Base-by-base conservation (phyloP, 2,888 invertebrate species). In the Apodemia zela region DNA sequence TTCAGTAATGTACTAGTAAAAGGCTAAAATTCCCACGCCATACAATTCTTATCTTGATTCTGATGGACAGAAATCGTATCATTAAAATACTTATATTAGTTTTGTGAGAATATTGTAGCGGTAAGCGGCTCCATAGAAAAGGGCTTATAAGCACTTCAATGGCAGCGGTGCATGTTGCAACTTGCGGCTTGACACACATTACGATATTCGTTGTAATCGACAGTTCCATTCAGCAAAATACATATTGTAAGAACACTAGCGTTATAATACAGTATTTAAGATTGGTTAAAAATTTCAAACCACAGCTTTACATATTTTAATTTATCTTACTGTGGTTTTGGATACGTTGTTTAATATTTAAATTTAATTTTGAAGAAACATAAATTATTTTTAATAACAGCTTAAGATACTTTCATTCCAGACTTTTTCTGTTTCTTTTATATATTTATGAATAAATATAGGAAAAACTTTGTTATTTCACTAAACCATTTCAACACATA, bases 121-220 rank as follows among this genome's bases (percentile, higher is more conserved):
- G 61, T 64, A 59, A n/a, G 79, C 73, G 69, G 71, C 75, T 72
- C 77, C 76, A 75, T 81, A 84, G 85, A 79, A 87, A 87, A 89
- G 89, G 89, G 87, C 85, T 81, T 80, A 79, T 75, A 75, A 78
- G 75, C 73, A 80, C 80, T 45, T 45, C 45, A 80, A 78, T 77
- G 75, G 66, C 71, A 73, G 73, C 58, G 45, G 3, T 60, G 15
- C 18, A 21, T 85, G 80, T 83, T 77, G 89, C 80, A 87, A 89
- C 76, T 73, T 8, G 72, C 75, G 74, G 78, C 85, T 87, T 89
- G 89, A 88, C 89, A 89, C 73, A 89, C 87, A 89, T 88, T n/a
- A 87, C 76, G 70, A 72, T 72, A 71, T 66, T 72, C 71, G 74
- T 57, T 73, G 78, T 82, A 81, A 82, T 78, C 82, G 73, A 75